Evolutionary conservation across 2,888 invertebrate genomes (phyloP).

Genomic region (Callosobruchus maculatus): DNA sequence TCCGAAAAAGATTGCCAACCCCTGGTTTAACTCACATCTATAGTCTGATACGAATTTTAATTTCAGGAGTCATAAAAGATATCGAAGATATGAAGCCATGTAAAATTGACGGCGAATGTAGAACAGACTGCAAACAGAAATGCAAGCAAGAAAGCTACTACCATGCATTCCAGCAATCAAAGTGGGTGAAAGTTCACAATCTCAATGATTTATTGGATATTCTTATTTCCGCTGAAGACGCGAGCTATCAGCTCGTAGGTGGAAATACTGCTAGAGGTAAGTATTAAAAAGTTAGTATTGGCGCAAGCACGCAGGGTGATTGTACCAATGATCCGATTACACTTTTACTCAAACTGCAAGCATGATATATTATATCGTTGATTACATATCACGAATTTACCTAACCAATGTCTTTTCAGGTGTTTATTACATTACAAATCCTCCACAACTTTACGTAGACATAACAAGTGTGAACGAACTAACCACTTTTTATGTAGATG

Average conservation of each 20-base stretch:
- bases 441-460: constrained; percentile 58
- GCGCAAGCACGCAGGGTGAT: too few species aligned
- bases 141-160: constrained; percentile 32
- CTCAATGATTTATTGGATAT: constrained; percentile 58
- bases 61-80: constrained; percentile 28
- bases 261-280: constrained; percentile 78
- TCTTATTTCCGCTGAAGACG: constrained; percentile 43
- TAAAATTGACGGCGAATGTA: constrained; percentile 21
- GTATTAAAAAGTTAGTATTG: too few species aligned
- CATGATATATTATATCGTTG: too few species aligned
- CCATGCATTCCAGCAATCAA: constrained; percentile 42
- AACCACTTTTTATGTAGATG: constrained; percentile 45
- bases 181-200: constrained; percentile 59
- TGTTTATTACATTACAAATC: constrained; percentile 22
- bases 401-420: constrained; percentile 22
- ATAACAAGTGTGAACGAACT: constrained; percentile 59
- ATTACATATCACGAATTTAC: not conserved
- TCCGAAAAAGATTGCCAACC: too few species aligned
- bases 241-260: constrained; percentile 60
- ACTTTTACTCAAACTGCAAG: too few species aligned
- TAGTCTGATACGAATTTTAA: too few species aligned
- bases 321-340: too few species aligned
- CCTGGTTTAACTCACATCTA: too few species aligned
- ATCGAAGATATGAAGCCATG: constrained; percentile 47
- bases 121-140: constrained; percentile 44